Percentiles rank a stretch among this genome's conserved stretches.
phyloP scores from a whole-genome alignment of 2,797 vertebrate species.

The Artibeus lituratus region DNA sequence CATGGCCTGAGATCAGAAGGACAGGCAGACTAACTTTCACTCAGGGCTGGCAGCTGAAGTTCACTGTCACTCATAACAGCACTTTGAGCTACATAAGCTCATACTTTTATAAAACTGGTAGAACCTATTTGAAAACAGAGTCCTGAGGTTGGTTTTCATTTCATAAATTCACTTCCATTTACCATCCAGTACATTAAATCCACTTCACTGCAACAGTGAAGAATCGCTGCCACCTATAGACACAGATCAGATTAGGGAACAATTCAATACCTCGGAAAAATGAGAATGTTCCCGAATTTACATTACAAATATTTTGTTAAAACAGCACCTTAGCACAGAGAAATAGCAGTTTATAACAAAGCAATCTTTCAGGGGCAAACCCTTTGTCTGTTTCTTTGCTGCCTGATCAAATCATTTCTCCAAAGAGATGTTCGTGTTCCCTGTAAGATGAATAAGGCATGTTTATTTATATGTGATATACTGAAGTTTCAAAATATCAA shows the following conservation, averaged over 20 bases:
- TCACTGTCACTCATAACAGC: background rate
- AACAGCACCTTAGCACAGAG: conserved; percentile 41
- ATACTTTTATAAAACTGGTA: conserved; percentile 48
- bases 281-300: conserved; percentile 50
- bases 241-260: conserved; percentile 56
- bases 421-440: conserved; percentile 28
- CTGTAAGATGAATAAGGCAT: conserved; percentile 50
- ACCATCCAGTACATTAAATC: background rate
- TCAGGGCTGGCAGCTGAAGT: conserved; percentile 14
- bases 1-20: background rate
- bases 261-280: conserved; percentile 7
- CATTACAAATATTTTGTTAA: conserved; percentile 58
- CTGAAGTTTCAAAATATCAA: conserved; percentile 67
- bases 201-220: conserved; percentile 64
- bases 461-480: conserved; percentile 47
- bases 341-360: conserved; percentile 35
- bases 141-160: background rate
- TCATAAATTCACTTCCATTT: conserved; percentile 4
- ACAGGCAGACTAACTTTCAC: background rate
- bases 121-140: background rate
- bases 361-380: conserved; percentile 46
- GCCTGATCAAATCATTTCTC: conserved; percentile 59
- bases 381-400: conserved; percentile 46
- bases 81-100: conserved; percentile 50
- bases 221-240: conserved; percentile 80